These are phyloP conservation scores for Hyppa rectilinea DNA, from an alignment of 2,888 invertebrate species.

Conservation along the genomic window DNA sequence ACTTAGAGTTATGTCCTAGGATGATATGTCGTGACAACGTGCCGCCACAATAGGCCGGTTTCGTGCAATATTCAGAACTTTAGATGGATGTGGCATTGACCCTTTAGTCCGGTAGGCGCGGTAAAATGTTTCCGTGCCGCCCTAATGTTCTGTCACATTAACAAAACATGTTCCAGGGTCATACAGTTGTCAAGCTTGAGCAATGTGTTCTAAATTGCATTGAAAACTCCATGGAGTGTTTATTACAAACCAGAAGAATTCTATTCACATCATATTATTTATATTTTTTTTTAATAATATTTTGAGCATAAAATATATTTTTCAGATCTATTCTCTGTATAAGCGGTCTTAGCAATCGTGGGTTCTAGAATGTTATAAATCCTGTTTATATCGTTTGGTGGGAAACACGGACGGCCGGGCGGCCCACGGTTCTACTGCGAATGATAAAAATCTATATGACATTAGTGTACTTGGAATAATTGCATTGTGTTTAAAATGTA, in stretches of 20 bases:
- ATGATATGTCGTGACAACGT: constrained; percentile 58
- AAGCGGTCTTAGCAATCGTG: constrained; percentile 25
- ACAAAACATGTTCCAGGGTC: constrained; percentile 29
- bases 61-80: constrained; percentile 16
- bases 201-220: constrained; percentile 46
- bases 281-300: constrained; percentile 11
- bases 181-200: constrained; percentile 58
- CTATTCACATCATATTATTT: constrained; percentile 9
- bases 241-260: constrained; percentile 5
- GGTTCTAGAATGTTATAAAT: constrained; percentile 35
- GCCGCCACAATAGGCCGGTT: not conserved
- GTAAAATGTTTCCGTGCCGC: constrained; percentile 37
- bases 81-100: constrained; percentile 42
- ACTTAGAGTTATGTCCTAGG: constrained; percentile 52
- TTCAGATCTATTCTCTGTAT: constrained; percentile 16
- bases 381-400: constrained; percentile 59
- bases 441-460: constrained; percentile 27
- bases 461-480: constrained; percentile 54
- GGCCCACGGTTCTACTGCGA: constrained; percentile 40
- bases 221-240: constrained; percentile 9
- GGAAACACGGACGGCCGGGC: constrained; percentile 54
- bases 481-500: constrained; percentile 58
- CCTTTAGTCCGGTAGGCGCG: constrained; percentile 22
- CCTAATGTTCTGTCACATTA: constrained; percentile 37
- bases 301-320: constrained; percentile 38